Conservation (phyloP, 2,888 invertebrate species). For the Folsomia manolachei region DNA sequence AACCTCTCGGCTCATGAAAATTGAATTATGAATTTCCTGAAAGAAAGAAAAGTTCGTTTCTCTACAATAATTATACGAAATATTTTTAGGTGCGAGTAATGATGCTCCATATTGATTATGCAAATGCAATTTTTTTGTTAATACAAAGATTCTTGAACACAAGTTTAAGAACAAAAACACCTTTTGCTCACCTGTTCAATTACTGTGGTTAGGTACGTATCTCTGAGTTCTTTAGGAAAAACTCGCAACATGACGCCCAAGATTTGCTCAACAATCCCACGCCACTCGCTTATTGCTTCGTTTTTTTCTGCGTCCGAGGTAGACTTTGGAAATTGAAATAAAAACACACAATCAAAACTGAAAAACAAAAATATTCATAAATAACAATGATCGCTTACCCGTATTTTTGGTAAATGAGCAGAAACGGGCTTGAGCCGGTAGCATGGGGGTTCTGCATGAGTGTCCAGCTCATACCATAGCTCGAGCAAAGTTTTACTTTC, state of each 20-base stretch:
- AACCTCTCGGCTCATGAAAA: constrained; percentile 74
- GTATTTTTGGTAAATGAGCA: constrained; percentile 59
- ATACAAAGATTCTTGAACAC: too few species aligned
- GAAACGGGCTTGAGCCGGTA: constrained; percentile 67
- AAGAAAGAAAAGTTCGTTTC: too few species aligned
- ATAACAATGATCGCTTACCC: too few species aligned
- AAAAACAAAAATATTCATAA: too few species aligned
- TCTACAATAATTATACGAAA: background rate
- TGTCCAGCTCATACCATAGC: constrained; percentile 67
- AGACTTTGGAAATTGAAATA: constrained; percentile 46
- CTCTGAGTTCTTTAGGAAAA: constrained; percentile 71
- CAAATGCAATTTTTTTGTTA: background rate
- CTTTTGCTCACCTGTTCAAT: constrained; percentile 65
- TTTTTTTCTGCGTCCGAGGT: constrained; percentile 56
- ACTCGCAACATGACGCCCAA: constrained; percentile 68
- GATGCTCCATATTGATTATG: too few species aligned
- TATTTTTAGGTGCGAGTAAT: background rate
- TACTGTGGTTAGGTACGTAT: constrained; percentile 76
- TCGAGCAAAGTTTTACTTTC: constrained; percentile 54
- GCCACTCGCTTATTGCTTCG: constrained; percentile 59
- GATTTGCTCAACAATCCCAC: constrained; percentile 63
- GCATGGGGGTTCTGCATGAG: constrained; percentile 70
- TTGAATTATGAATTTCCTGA: constrained; percentile 76
- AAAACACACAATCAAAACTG: too few species aligned
- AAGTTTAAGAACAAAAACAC: background rate